These are phyloP conservation scores for Aphelenchoides bicaudatus DNA, from an alignment of 2,888 invertebrate genomes.

Conservation along the genomic window DNA sequence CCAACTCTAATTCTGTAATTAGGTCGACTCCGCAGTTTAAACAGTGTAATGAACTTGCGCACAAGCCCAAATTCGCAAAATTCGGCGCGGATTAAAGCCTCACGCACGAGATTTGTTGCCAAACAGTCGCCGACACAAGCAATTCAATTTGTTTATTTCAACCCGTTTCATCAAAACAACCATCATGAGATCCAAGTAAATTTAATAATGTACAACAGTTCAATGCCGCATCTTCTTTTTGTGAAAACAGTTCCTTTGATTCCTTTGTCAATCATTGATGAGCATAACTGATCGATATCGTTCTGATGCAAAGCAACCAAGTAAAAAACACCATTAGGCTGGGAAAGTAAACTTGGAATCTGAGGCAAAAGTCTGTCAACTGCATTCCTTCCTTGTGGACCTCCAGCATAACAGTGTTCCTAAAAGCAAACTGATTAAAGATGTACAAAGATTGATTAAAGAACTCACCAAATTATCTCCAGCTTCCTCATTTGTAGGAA, in stretches of 20 bases:
- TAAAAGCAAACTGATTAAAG: slow-evolving; percentile 35
- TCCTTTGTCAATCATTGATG: slow-evolving; percentile 7
- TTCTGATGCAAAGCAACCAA: slow-evolving; percentile 84
- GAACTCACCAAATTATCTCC: slow-evolving; percentile 25
- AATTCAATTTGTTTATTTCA: too few species aligned
- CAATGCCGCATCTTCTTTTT: slow-evolving; percentile 77
- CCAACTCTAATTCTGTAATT: too few species aligned
- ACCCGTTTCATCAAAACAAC: not conserved
- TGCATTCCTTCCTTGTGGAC: slow-evolving; percentile 68
- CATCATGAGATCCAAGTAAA: slow-evolving; percentile 61
- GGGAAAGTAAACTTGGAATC: slow-evolving; percentile 66
- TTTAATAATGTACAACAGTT: slow-evolving; percentile 79
- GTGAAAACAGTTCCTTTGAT: slow-evolving; percentile 67
- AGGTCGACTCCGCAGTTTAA: too few species aligned
- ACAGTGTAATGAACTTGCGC: too few species aligned
- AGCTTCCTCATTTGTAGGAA: slow-evolving; percentile 66
- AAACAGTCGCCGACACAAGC: too few species aligned
- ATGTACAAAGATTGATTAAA: slow-evolving; percentile 7
- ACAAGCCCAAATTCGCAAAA: too few species aligned
- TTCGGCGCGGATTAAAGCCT: too few species aligned
- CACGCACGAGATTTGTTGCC: too few species aligned
- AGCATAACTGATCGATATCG: slow-evolving; percentile 66
- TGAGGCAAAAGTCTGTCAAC: slow-evolving; percentile 69
- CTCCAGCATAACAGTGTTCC: slow-evolving; percentile 66
- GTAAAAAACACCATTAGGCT: slow-evolving; percentile 77